A percentile compares a stretch with the other conserved stretches of the same genome.
Conservation (phyloP, 2,113 vertebrate genomes). For the Bos javanicus region DNA sequence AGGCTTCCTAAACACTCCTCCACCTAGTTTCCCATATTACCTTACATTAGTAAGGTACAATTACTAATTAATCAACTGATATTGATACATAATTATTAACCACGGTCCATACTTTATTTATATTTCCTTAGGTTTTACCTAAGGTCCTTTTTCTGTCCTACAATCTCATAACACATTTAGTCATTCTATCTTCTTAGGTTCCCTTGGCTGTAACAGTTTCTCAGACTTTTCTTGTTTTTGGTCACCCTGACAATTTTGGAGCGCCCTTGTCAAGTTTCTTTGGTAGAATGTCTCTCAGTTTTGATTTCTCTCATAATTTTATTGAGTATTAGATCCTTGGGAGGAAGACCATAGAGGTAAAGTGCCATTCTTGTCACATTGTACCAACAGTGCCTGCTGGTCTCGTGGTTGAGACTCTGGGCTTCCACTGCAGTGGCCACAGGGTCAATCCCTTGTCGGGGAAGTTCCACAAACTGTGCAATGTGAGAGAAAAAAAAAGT, state of each 20-base stretch:
- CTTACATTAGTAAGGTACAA: not conserved
- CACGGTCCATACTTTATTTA: not conserved
- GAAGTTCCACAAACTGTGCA: not conserved
- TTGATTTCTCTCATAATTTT: not conserved
- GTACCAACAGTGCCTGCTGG: not conserved
- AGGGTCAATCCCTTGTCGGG: not conserved
- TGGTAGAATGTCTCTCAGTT: not conserved
- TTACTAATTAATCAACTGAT: not conserved
- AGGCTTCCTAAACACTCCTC: not conserved
- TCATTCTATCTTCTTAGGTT: not conserved
- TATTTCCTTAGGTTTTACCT: not conserved
- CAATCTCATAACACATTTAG: not conserved
- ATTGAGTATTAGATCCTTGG: not conserved
- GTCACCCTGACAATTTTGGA: not conserved
- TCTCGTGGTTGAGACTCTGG: not conserved
- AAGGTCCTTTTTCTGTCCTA: not conserved
- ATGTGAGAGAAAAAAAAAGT: not conserved
- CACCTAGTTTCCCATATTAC: not conserved
- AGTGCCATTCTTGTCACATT: not conserved
- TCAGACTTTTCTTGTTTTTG: not conserved
- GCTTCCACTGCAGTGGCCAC: not conserved
- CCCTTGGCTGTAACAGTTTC: not conserved
- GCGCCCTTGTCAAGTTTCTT: not conserved
- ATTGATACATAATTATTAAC: not conserved
- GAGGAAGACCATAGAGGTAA: not conserved